Conservation (phyloP, 2,888 invertebrate species). For the Limenitis camilla region DNA sequence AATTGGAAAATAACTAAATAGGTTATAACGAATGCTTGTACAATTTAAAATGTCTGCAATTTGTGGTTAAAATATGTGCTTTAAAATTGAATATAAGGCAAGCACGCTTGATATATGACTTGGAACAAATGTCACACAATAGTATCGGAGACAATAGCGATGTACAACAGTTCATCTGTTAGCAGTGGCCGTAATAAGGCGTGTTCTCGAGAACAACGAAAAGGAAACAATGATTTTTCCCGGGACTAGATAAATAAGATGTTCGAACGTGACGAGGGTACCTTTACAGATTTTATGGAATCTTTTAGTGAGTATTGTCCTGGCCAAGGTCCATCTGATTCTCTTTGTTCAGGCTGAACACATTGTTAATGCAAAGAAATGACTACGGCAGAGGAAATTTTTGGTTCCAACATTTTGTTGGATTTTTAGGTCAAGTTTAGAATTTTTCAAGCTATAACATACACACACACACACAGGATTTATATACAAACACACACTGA, state of each 20-base stretch:
- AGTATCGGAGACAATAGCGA: constrained; percentile 50
- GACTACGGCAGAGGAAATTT: constrained; percentile 18
- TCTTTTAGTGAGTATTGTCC: constrained; percentile 44
- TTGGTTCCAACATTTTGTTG: neutral
- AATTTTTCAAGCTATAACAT: too few relatives aligned
- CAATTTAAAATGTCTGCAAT: too few relatives aligned
- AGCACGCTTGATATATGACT: constrained; percentile 23
- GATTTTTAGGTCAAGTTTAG: neutral
- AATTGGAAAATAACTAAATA: neutral
- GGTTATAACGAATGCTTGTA: too few relatives aligned
- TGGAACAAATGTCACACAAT: constrained; percentile 50
- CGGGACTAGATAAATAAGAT: constrained; percentile 71
- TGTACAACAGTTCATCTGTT: constrained; percentile 60
- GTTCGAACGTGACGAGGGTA: constrained; percentile 69
- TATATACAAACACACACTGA: too few relatives aligned
- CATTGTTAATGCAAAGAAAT: constrained; percentile 51
- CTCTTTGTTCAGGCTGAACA: constrained; percentile 59
- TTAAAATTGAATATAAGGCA: too few relatives aligned
- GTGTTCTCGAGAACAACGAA: constrained; percentile 58
- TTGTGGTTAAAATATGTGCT: too few relatives aligned
- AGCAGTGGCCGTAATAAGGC: constrained; percentile 60
- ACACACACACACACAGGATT: too few relatives aligned
- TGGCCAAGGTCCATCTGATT: constrained; percentile 43
- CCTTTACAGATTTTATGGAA: constrained; percentile 67
- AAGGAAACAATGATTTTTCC: constrained; percentile 69